These are phyloP conservation scores for Pipistrellus nathusii DNA, from an alignment of 2,797 vertebrate genomes.

Conservation along the genomic window DNA sequence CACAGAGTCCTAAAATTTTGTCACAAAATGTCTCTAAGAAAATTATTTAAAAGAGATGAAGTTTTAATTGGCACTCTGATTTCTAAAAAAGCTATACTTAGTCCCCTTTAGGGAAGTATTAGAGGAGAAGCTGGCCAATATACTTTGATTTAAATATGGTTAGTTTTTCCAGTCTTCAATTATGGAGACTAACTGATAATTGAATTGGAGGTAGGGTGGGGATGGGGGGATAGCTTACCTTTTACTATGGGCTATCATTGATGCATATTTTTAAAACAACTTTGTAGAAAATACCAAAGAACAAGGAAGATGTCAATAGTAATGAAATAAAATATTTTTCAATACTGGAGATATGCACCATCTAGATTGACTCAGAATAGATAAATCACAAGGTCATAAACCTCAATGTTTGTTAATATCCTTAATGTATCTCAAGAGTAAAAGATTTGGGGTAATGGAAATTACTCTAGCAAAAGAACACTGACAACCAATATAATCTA, in stretches of 20 bases:
- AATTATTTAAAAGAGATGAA: neutral
- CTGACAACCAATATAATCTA: neutral
- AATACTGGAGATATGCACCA: neutral
- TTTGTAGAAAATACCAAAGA: neutral
- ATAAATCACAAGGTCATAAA: neutral
- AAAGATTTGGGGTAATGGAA: neutral
- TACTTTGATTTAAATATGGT: neutral
- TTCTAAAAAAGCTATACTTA: neutral
- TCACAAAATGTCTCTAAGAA: neutral
- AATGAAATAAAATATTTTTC: neutral
- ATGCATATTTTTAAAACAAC: neutral
- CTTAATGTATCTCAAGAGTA: neutral
- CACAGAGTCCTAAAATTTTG: neutral
- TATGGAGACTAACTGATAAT: neutral
- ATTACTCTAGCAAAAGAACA: neutral
- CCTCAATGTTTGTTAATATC: neutral
- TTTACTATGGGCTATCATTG: neutral
- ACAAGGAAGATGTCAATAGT: neutral
- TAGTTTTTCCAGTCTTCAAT: neutral
- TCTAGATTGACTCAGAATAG: neutral
- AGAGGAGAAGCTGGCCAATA: neutral
- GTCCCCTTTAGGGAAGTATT: neutral
- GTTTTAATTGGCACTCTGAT: slow-evolving; percentile 19
- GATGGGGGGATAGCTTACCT: neutral
- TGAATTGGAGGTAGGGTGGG: too few relatives aligned